These are phyloP conservation scores for Lagorchestes hirsutus DNA, from an alignment of 2,797 vertebrate genomes.

Conservation along the genomic window DNA sequence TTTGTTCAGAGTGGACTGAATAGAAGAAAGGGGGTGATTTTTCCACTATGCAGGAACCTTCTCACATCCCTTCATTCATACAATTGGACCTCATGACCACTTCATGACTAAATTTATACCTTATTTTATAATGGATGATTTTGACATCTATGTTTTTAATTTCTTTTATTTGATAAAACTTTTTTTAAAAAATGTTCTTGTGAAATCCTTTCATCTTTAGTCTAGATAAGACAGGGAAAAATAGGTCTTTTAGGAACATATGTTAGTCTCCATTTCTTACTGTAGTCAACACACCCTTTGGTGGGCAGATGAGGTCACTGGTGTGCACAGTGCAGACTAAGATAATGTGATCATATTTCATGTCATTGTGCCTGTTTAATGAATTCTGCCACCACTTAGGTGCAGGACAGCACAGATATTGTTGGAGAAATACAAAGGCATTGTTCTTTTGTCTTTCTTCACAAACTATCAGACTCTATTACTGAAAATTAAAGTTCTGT, in stretches of 20 bases:
- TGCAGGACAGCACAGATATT: slow-evolving; percentile 68
- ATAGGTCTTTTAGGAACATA: not conserved
- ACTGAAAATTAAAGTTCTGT: slow-evolving; percentile 94
- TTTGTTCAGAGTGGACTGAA: not conserved
- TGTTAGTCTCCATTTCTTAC: slow-evolving; percentile 15
- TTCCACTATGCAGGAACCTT: not conserved
- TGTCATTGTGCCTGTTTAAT: slow-evolving; percentile 76
- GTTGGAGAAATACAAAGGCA: slow-evolving; percentile 78
- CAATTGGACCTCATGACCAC: not conserved
- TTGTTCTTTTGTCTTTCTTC: slow-evolving; percentile 86
- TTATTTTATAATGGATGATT: not conserved
- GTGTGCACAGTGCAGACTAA: slow-evolving; percentile 63
- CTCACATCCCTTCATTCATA: not conserved
- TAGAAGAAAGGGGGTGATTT: not conserved
- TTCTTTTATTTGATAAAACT: not conserved
- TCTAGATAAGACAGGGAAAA: not conserved
- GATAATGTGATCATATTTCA: slow-evolving; percentile 75
- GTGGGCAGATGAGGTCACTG: slow-evolving; percentile 41
- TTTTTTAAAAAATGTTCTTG: not conserved
- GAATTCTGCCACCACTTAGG: slow-evolving; percentile 75
- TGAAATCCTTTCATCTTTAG: not conserved
- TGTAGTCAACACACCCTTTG: slow-evolving; percentile 66
- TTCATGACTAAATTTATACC: not conserved
- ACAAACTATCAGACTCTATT: slow-evolving; percentile 92
- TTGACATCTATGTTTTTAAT: not conserved